These are phyloP conservation scores for Channa striata DNA, from an alignment of 2,797 vertebrate species.

Conservation along the genomic window DNA sequence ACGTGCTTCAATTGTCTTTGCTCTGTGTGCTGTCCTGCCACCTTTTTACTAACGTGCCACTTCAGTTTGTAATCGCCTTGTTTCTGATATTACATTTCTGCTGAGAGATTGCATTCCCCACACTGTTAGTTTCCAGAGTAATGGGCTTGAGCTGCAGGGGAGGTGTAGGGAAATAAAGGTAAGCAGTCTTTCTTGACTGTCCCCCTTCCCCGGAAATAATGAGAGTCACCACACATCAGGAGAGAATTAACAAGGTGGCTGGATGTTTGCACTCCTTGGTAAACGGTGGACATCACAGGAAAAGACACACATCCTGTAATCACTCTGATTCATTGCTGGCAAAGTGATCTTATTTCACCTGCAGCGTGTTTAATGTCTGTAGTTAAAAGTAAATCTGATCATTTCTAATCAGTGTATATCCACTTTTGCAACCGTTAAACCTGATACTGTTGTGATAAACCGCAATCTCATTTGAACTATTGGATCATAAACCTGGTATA, in stretches of 20 bases:
- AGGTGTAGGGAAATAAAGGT: slow-evolving; percentile 12
- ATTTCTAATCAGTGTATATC: neutral
- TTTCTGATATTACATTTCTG: slow-evolving; percentile 60
- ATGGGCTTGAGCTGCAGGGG: slow-evolving; percentile 42
- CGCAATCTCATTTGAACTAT: neutral
- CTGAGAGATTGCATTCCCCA: slow-evolving; percentile 50
- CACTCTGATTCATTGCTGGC: slow-evolving; percentile 20
- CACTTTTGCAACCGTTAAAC: neutral
- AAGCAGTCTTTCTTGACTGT: slow-evolving; percentile 28
- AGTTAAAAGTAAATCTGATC: slow-evolving; percentile 1
- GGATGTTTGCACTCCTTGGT: slow-evolving; percentile 34
- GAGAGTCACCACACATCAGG: slow-evolving; percentile 54
- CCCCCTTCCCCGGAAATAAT: slow-evolving; percentile 41
- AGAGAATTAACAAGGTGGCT: slow-evolving; percentile 37
- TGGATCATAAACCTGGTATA: slow-evolving; percentile 6
- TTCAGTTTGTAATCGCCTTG: slow-evolving; percentile 41
- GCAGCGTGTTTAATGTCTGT: neutral
- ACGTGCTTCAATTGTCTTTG: slow-evolving; percentile 10
- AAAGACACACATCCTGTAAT: slow-evolving; percentile 10
- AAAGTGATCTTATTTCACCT: slow-evolving; percentile 13
- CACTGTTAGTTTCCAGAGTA: slow-evolving; percentile 45
- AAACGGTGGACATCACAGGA: slow-evolving; percentile 26
- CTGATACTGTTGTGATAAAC: neutral
- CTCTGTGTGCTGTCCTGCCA: slow-evolving; percentile 5
- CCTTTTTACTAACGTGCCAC: slow-evolving; percentile 43